Evolutionary conservation across 64 coral and sea anemone genomes (phyloP).

Genomic region (Stichodactyla mertensii): DNA sequence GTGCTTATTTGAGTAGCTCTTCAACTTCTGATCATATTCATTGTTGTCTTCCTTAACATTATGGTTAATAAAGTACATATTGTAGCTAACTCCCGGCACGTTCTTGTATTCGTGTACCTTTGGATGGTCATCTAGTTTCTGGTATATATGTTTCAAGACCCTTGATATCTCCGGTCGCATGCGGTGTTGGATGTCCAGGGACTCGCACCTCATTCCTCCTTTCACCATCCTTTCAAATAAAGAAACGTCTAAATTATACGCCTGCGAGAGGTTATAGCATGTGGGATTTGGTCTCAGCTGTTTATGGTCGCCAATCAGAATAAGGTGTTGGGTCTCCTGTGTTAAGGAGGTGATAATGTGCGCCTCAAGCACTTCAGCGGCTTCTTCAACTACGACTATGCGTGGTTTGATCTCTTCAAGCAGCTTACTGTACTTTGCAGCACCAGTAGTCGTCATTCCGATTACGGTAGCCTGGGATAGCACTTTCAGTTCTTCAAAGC

Average conservation of each 20-base stretch:
- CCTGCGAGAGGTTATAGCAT: constrained; percentile 52
- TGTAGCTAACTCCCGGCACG: constrained; percentile 59
- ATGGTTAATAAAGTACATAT: constrained; percentile 92
- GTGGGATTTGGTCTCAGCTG: constrained; percentile 84
- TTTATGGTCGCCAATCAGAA: constrained; percentile 88
- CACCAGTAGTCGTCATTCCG: constrained; percentile 21
- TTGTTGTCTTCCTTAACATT: constrained; percentile 56
- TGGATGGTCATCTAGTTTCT: constrained; percentile 67
- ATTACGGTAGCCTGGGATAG: constrained; percentile 61
- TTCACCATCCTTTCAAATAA: constrained; percentile 89
- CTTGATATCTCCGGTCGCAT: constrained; percentile 93
- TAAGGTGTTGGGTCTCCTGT: constrained; percentile 69
- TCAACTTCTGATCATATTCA: constrained; percentile 58
- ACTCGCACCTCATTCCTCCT: constrained; percentile 53
- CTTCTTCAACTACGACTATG: constrained; percentile 80
- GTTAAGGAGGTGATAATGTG: constrained; percentile 84
- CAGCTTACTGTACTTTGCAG: constrained; percentile 63
- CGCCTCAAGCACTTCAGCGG: constrained; percentile 84
- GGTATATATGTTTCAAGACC: constrained; percentile 74
- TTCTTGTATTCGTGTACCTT: constrained; percentile 67
- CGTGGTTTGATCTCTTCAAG: constrained; percentile 64
- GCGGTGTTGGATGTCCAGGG: constrained; percentile 61
- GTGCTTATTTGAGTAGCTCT: constrained; percentile 73
- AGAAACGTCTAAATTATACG: constrained; percentile 75
- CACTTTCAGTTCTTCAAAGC: constrained; percentile 44